Evolutionary conservation across 2,888 invertebrate species (phyloP), one percentile per base, ranked within the genome.

Genomic region (Morpho helenor): DNA sequence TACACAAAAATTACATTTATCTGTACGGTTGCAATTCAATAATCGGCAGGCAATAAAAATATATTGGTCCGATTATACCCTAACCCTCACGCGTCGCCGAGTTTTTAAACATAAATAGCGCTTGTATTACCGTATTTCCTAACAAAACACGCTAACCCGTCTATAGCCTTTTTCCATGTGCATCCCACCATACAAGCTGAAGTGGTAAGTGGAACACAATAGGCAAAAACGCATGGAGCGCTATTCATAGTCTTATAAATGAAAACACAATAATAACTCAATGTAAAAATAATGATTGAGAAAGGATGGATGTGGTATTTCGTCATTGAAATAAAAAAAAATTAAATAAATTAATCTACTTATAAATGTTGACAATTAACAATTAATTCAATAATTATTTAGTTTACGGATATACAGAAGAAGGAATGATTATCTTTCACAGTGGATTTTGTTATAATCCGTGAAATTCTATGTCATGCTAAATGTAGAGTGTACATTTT

Each of bases 251-350:
- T 68, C 74, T 71, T 75, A 77, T 82, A 84, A 84, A 89, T 81
- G 82, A 89, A 90, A 89, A 89, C 87, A 90, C 79, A 82, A 85
- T 83, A 82, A 81, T 82, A 74, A 81, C 77, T 80, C 76, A 63
- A 68, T 62, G 68, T 71, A 71, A 72, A 73, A 71, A 58, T 56
- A 52, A 54, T 10, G 16, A 57, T 62, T 59, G 43, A 3, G 8
- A 48, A 47, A 41, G 57, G 2, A 45, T 71, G 72, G 80, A 84
- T 78, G 62, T 44, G 83, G 76, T 57, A 69, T 56, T 60, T 41
- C 9, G 22, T 8, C 49, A 0, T 6, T 49, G 42, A 31, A 31
- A 5, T 31, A 31, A 31, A 31, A 31, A 31, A 5, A 31, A 31
- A 31, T 31, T 5, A 31, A 31, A 31, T 5, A 31, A 31, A 31